Evolutionary conservation across 2,113 vertebrate genomes (phyloP).

Genomic region (Gorsachius goisagi): DNA sequence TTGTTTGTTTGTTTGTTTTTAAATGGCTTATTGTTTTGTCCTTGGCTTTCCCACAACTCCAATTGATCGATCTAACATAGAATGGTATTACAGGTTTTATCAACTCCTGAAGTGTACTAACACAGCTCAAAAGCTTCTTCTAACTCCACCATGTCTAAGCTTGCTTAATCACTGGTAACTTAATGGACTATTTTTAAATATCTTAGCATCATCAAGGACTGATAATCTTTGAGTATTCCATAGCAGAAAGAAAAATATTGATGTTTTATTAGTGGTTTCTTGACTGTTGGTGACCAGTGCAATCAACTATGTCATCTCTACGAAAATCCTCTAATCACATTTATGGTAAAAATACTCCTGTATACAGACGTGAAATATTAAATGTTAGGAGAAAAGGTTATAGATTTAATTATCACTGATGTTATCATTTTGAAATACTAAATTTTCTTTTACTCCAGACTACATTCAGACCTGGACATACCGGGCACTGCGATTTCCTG

Average conservation of each 20-base stretch:
- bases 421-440: neutral
- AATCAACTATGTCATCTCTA: neutral
- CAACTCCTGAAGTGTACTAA: neutral
- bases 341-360: neutral
- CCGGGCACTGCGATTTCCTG: neutral
- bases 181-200: neutral
- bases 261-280: neutral
- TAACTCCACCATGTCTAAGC: neutral
- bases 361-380: neutral
- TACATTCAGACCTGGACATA: neutral
- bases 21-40: neutral
- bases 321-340: neutral
- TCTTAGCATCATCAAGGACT: neutral
- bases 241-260: neutral
- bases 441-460: neutral
- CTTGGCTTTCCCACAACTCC: neutral
- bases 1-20: neutral
- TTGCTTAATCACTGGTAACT: conserved; percentile 2
- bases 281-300: neutral
- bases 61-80: neutral
- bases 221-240: neutral
- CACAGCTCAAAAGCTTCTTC: conserved; percentile 1
- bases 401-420: neutral
- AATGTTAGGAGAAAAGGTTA: neutral
- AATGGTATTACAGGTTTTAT: neutral